A percentile compares a stretch with the other conserved stretches of the same genome.
phyloP scores from a whole-genome alignment of 2,113 vertebrate genomes.

The Salvelinus namaycush region DNA sequence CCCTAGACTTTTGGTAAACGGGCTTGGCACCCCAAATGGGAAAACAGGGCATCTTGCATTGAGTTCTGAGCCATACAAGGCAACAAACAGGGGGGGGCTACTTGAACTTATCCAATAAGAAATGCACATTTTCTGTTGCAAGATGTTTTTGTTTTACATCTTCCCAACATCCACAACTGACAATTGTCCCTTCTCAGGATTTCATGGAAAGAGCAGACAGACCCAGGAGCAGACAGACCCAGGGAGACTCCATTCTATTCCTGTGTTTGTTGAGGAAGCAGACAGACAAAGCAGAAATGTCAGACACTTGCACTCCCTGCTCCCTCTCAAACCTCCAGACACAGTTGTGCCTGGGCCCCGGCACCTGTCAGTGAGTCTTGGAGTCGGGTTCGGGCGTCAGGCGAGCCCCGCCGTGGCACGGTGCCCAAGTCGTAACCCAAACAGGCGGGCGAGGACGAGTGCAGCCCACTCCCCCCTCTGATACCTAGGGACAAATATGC shows the following conservation, averaged over 20 bases:
- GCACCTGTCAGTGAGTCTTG: slow-evolving; percentile 58
- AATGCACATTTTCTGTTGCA: too few species aligned
- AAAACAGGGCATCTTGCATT: background rate
- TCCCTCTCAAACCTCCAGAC: slow-evolving; percentile 54
- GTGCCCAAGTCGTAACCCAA: slow-evolving; percentile 50
- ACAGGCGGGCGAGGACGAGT: slow-evolving; percentile 2
- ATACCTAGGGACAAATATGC: slow-evolving; percentile 20
- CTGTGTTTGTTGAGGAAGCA: slow-evolving; percentile 42
- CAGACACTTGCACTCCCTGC: slow-evolving; percentile 56
- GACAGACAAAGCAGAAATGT: slow-evolving; percentile 69
- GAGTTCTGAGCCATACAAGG: background rate
- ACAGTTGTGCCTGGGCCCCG: slow-evolving; percentile 55
- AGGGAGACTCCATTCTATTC: slow-evolving; percentile 25
- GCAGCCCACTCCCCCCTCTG: background rate
- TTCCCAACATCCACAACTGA: background rate
- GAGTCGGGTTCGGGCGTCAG: slow-evolving; percentile 59
- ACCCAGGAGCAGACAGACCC: background rate
- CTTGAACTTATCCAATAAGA: too few species aligned
- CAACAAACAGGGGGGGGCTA: background rate
- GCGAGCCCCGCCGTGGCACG: slow-evolving; percentile 30
- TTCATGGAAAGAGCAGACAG: background rate
- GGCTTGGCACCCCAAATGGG: background rate
- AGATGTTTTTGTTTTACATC: too few species aligned
- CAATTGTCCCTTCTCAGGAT: background rate
- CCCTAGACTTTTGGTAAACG: background rate